Conservation (phyloP, 2,113 vertebrate species). For the Pterocles orientalis region DNA sequence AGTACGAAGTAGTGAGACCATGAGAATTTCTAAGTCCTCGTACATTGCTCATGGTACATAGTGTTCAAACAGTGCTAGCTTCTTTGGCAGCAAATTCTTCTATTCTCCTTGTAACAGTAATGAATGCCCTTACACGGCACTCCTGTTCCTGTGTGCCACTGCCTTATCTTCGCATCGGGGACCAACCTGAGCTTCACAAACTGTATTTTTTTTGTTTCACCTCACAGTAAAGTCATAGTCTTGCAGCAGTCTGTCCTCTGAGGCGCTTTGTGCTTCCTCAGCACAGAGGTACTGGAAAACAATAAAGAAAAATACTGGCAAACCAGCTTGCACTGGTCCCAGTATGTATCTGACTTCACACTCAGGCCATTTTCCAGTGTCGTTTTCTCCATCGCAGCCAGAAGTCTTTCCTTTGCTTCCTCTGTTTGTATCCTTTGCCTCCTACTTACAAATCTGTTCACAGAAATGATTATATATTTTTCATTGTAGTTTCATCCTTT, state of each 20-base stretch:
- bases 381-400: neutral
- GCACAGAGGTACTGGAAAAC: neutral
- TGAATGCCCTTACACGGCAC: neutral
- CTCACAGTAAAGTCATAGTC: neutral
- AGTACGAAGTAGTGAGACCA: neutral
- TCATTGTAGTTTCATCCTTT: constrained; percentile 8
- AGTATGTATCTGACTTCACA: neutral
- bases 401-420: neutral
- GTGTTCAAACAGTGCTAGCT: neutral
- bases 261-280: neutral
- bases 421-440: neutral
- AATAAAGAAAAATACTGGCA: neutral
- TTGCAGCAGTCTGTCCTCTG: neutral
- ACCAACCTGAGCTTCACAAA: neutral
- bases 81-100: neutral
- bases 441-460: neutral
- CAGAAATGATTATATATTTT: constrained; percentile 4
- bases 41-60: neutral
- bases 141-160: neutral
- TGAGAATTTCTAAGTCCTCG: neutral
- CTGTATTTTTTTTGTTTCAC: neutral
- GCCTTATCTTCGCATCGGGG: neutral
- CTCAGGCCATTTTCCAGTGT: neutral
- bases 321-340: neutral
- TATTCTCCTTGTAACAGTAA: neutral